These are phyloP conservation scores for Ptychobarbus kaznakovi DNA, from an alignment of 2,797 vertebrate species.

Conservation along the genomic window DNA sequence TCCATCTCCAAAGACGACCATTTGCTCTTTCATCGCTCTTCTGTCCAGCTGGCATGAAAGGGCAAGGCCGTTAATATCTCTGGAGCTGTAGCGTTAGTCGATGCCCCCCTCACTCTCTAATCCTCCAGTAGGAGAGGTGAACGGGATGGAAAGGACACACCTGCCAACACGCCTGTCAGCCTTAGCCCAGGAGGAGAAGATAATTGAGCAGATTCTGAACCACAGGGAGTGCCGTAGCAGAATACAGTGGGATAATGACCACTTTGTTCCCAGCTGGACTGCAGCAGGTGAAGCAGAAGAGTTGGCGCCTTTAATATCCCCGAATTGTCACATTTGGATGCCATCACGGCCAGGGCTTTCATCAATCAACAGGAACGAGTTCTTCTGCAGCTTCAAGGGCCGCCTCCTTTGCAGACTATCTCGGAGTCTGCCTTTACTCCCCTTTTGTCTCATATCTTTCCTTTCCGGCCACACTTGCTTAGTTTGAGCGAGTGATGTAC, in stretches of 20 bases:
- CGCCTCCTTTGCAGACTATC: conserved; percentile 18
- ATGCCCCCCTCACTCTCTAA: conserved; percentile 71
- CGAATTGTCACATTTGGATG: conserved; percentile 71
- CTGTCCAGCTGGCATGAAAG: conserved; percentile 69
- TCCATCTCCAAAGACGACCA: conserved; percentile 49
- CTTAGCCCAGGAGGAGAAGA: conserved; percentile 67
- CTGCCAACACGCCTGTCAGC: conserved; percentile 79
- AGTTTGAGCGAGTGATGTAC: conserved; percentile 44
- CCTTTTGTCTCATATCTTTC: conserved; percentile 35
- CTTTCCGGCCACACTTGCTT: conserved; percentile 25
- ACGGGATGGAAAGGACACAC: conserved; percentile 74
- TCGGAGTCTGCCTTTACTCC: not conserved
- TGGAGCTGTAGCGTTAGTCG: conserved; percentile 68
- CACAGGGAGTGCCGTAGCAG: conserved; percentile 66
- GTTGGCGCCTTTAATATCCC: conserved; percentile 70
- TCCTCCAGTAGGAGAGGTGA: conserved; percentile 73
- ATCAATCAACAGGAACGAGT: conserved; percentile 64
- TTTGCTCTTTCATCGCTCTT: conserved; percentile 58
- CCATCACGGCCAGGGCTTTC: conserved; percentile 66
- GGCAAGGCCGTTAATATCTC: conserved; percentile 67
- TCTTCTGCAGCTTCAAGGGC: conserved; percentile 42
- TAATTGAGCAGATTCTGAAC: conserved; percentile 74
- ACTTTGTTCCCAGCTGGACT: conserved; percentile 73
- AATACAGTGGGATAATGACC: conserved; percentile 74
- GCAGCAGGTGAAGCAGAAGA: conserved; percentile 69